A percentile compares a stretch with the other conserved stretches of the same genome.
Conservation (phyloP, 2,888 invertebrate species). For the Volucella inanis region DNA sequence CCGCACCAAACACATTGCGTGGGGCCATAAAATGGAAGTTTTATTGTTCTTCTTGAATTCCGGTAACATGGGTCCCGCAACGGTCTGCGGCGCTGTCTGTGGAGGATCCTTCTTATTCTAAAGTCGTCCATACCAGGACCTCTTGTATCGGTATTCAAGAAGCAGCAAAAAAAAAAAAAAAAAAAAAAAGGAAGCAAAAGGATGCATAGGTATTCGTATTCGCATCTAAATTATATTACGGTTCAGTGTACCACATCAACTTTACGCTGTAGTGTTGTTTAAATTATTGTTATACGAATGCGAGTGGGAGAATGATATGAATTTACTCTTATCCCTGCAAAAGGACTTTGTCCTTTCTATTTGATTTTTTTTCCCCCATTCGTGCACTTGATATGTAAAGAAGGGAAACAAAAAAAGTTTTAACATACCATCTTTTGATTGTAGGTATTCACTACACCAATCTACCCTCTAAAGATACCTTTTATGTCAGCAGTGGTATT, state of each 20-base stretch:
- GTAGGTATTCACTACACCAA: constrained; percentile 50
- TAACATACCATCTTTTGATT: constrained; percentile 48
- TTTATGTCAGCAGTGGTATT: neutral
- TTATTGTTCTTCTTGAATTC: constrained; percentile 69
- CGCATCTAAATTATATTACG: constrained; percentile 69
- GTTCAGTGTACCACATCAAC: constrained; percentile 71
- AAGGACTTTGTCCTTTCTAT: constrained; percentile 20
- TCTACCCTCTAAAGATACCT: neutral
- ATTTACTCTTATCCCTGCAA: constrained; percentile 54
- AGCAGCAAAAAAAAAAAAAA: too few species aligned
- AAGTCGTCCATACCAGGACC: too few species aligned
- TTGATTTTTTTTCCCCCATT: constrained; percentile 2
- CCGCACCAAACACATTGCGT: constrained; percentile 67
- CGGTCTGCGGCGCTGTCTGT: neutral
- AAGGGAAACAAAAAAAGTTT: constrained; percentile 35
- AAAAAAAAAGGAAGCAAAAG: too few species aligned
- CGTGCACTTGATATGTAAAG: constrained; percentile 47
- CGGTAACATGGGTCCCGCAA: constrained; percentile 24
- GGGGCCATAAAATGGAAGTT: constrained; percentile 73
- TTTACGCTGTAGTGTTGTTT: constrained; percentile 70
- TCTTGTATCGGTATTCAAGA: too few species aligned
- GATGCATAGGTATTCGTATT: too few species aligned
- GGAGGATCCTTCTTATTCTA: constrained; percentile 5
- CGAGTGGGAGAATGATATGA: constrained; percentile 58
- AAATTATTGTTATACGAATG: constrained; percentile 65